Evolutionary conservation across 2,797 vertebrate genomes (phyloP).

Genomic region (Bovichtus diacanthus): DNA sequence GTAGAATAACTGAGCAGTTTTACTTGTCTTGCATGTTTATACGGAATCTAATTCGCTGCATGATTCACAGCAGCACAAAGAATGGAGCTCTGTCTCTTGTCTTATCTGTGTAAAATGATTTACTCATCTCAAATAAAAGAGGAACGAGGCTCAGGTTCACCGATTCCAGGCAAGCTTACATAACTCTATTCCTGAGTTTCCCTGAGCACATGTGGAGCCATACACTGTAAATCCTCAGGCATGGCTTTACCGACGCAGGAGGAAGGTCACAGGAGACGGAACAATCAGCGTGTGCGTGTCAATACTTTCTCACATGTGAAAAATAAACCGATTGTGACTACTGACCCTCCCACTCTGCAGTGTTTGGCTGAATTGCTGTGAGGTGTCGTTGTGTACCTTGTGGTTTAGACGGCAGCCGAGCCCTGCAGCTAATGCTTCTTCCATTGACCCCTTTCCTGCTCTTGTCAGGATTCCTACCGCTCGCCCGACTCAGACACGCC

Average conservation of each 20-base stretch:
- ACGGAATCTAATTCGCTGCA: background rate
- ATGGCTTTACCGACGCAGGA: background rate
- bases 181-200: constrained; percentile 35
- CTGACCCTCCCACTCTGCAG: background rate
- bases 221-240: background rate
- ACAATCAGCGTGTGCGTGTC: background rate
- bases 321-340: background rate
- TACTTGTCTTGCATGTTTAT: background rate
- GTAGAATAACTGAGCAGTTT: background rate
- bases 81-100: constrained; percentile 4
- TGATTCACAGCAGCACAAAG: constrained; percentile 20
- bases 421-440: constrained; percentile 71
- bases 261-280: constrained; percentile 11
- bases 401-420: constrained; percentile 76
- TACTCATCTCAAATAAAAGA: constrained; percentile 55
- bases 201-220: constrained; percentile 3
- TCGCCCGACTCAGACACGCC: constrained; percentile 71
- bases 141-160: constrained; percentile 38
- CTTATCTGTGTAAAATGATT: constrained; percentile 61
- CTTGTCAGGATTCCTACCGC: constrained; percentile 39
- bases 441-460: constrained; percentile 81
- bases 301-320: background rate
- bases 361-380: background rate
- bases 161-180: constrained; percentile 18
- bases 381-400: constrained; percentile 67